phyloP scores from a whole-genome alignment of 2,113 vertebrate genomes.

The Sardina pilchardus region DNA sequence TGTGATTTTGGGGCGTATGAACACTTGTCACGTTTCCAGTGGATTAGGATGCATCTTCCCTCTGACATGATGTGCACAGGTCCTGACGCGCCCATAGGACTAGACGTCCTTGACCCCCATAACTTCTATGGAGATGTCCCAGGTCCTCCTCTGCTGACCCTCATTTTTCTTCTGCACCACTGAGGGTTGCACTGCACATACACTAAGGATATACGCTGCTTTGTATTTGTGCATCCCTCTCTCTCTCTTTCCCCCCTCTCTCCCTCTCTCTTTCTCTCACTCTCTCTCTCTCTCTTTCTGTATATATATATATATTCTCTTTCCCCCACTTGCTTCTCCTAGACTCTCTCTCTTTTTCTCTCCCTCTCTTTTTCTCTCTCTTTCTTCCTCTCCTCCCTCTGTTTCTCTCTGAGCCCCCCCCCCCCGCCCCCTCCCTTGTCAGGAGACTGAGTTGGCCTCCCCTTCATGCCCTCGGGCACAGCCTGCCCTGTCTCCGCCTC shows the following conservation, averaged over 20 bases:
- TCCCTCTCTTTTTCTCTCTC: slow-evolving; percentile 16
- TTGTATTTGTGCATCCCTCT: not conserved
- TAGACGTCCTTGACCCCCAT: not conserved
- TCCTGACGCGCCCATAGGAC: not conserved
- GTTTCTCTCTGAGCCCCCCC: slow-evolving; percentile 44
- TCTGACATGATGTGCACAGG: not conserved
- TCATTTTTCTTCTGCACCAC: not conserved
- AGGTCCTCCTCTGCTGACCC: not conserved
- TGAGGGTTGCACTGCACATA: not conserved
- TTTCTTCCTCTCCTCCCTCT: not conserved
- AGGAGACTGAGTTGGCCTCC: slow-evolving; percentile 34
- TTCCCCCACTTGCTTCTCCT: not conserved
- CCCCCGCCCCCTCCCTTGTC: slow-evolving; percentile 34
- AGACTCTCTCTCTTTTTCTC: slow-evolving; percentile 40
- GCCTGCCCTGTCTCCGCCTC: slow-evolving; percentile 34
- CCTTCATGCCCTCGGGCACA: slow-evolving; percentile 36
- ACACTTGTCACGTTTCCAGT: not conserved
- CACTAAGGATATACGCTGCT: too few relatives aligned
- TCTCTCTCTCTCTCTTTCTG: not conserved
- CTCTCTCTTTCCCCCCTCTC: not conserved
- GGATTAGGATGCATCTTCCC: not conserved
- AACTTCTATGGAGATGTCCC: not conserved
- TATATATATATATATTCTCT: not conserved
- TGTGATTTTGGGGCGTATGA: too few relatives aligned
- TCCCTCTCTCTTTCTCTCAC: not conserved